Evolutionary conservation across 2,888 invertebrate species (phyloP).

Genomic region (Philonicus albiceps): DNA sequence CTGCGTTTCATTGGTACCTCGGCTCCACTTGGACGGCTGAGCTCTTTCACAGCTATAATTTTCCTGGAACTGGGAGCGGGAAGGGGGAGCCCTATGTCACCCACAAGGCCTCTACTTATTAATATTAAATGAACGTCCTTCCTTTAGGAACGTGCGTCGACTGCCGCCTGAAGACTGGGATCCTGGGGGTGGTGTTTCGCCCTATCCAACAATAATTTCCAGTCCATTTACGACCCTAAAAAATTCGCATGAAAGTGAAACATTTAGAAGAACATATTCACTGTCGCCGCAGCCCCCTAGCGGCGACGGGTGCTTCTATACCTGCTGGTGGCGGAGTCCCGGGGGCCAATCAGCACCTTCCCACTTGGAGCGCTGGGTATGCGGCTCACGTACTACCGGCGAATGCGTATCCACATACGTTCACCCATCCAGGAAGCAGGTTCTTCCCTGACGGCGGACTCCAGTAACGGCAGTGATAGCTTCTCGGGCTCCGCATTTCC

Average conservation of each 20-base stretch:
- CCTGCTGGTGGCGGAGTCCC: not conserved
- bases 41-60: not conserved
- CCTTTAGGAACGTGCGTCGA: not conserved
- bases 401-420: not conserved
- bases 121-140: not conserved
- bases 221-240: conserved; percentile 12
- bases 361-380: not conserved
- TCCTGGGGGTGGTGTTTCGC: not conserved
- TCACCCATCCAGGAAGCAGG: conserved; percentile 23
- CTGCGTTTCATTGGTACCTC: not conserved
- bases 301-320: not conserved
- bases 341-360: not conserved
- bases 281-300: not conserved
- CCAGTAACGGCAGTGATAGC: conserved; percentile 1
- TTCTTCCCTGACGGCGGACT: not conserved
- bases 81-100: not conserved
- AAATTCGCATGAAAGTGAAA: conserved; percentile 6
- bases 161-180: not conserved
- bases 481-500: not conserved
- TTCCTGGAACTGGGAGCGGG: not conserved
- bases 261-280: not conserved
- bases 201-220: conserved; percentile 6
- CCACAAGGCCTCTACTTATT: not conserved
- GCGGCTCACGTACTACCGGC: not conserved
- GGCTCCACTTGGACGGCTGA: not conserved